Conservation (phyloP, 2,113 vertebrate genomes). For the Anthoscopus minutus region DNA sequence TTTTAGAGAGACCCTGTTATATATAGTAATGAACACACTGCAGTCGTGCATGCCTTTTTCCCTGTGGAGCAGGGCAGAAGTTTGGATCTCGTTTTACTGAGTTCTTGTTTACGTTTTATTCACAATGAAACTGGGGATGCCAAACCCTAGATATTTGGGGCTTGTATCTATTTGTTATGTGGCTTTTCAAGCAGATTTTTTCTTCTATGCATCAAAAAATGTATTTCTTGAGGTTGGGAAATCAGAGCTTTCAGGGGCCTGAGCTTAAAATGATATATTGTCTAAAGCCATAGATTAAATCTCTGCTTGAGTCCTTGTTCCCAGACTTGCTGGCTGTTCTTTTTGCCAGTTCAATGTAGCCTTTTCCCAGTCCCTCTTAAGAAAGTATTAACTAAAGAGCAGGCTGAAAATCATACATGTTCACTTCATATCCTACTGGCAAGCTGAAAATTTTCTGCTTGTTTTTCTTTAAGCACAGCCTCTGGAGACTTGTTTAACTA, state of each 20-base stretch:
- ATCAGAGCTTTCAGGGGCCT: neutral
- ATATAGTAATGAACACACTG: neutral
- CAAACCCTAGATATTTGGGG: neutral
- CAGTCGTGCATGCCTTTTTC: neutral
- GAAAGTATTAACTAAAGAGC: neutral
- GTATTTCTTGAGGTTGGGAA: neutral
- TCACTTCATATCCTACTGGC: neutral
- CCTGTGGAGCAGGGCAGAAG: neutral
- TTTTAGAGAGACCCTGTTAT: neutral
- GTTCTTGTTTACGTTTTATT: neutral
- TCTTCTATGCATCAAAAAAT: neutral
- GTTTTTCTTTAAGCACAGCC: conserved; percentile 11
- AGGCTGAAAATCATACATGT: neutral
- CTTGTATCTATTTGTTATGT: neutral
- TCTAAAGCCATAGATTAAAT: neutral
- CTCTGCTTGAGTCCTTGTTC: neutral
- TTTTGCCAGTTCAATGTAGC: neutral
- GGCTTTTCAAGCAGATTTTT: neutral
- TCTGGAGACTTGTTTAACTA: conserved; percentile 36
- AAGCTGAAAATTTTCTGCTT: conserved; percentile 2
- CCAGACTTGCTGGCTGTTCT: neutral
- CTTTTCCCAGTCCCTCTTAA: neutral
- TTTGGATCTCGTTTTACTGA: neutral
- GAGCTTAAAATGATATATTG: neutral
- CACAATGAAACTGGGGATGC: neutral